Base-by-base conservation (phyloP, 2,888 invertebrate species). In the Machimus atricapillus region DNA sequence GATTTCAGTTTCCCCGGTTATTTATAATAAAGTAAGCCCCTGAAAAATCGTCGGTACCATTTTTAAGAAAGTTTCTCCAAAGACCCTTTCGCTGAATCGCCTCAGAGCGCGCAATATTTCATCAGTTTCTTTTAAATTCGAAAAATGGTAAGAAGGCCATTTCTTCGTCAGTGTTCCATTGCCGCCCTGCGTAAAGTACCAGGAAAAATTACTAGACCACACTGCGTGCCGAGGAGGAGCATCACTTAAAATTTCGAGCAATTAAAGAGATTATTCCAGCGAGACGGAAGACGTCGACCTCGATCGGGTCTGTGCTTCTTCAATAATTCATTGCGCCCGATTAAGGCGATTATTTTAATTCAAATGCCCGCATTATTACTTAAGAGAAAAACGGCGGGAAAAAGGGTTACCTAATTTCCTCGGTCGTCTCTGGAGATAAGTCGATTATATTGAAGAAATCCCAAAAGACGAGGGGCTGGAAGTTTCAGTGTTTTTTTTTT, bases 291-390 rank as follows among this genome's bases (percentile, higher is more conserved):
- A 37, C 77, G 16, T n/a, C 77, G 77, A 77, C 77, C 77, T 66
- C 66, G 66, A 66, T 66, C 27, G 27, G 27, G 23, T 66, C 27
- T 66, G 23, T 66, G 40, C 19, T 1, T 40, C 31, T 40, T 34
- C 77, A 77, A 77, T 77, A 77, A 40, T 77, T 77, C 37, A 77
- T 77, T 77, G 77, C n/a, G 40, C 19, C n/a, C 37, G 77, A 77
- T 77, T 77, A 77, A 77, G 19, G 77, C 77, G 77, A 77, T 77
- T 77, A 77, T 77, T 77, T 37, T 77, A 77, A 77, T 77, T 37
- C 77, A 40, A 77, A 77, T 77, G 77, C 77, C 77, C 77, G 77
- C 77, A 77, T 77, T 77, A 77, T 40, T 77, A 77, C 40, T 77
- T 77, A 37, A 77, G 77, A 77, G 40, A 77, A 40, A 77, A 40